Evolutionary conservation across 2,888 invertebrate species (phyloP).

Genomic region (Pherbina coryleti): DNA sequence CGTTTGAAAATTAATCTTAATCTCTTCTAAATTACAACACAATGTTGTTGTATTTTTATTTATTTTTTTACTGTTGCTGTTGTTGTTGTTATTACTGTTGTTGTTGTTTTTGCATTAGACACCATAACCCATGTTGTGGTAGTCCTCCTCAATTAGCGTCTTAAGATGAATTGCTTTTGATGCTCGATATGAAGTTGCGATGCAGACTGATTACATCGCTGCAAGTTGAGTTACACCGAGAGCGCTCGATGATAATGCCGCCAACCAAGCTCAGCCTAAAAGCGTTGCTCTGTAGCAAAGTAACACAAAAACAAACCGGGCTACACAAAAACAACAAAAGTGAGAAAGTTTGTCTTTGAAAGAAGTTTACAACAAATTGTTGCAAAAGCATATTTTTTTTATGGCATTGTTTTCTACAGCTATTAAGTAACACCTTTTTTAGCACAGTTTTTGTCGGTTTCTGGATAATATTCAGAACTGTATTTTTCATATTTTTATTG

Average conservation of each 20-base stretch:
- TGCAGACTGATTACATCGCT: conserved; percentile 37
- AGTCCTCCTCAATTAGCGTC: conserved; percentile 54
- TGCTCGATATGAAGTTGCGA: conserved; percentile 51
- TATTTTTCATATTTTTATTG: no score
- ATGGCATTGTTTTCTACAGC: neutral
- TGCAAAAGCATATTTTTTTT: neutral
- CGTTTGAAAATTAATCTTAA: conserved; percentile 56
- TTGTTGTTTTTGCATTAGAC: conserved; percentile 40
- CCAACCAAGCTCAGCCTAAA: neutral
- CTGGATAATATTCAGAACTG: no score
- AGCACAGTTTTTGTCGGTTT: no score
- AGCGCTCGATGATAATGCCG: neutral
- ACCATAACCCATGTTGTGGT: conserved; percentile 50
- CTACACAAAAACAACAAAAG: neutral
- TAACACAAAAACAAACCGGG: no score
- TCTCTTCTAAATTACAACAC: conserved; percentile 53
- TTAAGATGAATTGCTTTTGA: conserved; percentile 52
- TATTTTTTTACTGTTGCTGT: conserved; percentile 7
- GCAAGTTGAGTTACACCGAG: neutral
- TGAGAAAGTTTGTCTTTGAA: conserved; percentile 22
- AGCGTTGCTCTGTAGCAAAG: neutral
- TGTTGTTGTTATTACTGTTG: conserved; percentile 29
- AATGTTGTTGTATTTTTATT: conserved; percentile 42
- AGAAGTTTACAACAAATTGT: conserved; percentile 25
- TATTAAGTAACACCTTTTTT: no score